Base-by-base conservation (phyloP, 2,113 vertebrate genomes). In the Nothocercus nigrocapillus region DNA sequence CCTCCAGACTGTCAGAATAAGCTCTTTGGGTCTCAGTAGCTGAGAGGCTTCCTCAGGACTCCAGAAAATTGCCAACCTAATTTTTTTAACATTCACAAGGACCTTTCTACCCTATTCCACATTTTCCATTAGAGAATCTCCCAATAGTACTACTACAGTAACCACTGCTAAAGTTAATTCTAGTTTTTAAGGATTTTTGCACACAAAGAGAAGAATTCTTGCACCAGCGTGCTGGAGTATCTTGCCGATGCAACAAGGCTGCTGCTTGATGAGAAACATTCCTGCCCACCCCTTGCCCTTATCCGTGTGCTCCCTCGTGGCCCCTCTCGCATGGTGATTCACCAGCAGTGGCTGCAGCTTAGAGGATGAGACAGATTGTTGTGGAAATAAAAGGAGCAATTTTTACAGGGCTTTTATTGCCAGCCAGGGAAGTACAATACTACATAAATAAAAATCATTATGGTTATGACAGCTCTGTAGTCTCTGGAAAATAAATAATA, bases 401-500 rank as follows among this genome's bases (percentile, higher is more conserved):
- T 93, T 95, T 90, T 95, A 91, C 51, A 40, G 62, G 74, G 84
- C 72, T 96, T 96, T 96, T 94, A 93, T 82, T 79, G 86, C 91
- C 85, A 72, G 64, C 70, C 7, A 2, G 88, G 72, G 78, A 83
- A 88, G 82, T 73, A 63, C 80, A 68, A 13, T 64, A 9, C 66
- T 73, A 75, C 82, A 73, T 96, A 96, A 97, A 94, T 96, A 90
- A 94, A 87, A 91, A 54, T 77, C 42, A 20, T 94, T 91, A 40
- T 2, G n/a, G 34, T 79, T 96, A 85, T 89, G 95, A 89, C 85
- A 91, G 90, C 83, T 94, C 93, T 63, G 61, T 91, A 69, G 85
- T 95, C 94, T 85, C 93, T 90, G 89, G 87, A 92, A 97, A 90
- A 95, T 94, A 96, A 97, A 94, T 95, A 95, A 92, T 32, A 54